Evolutionary conservation across 2,113 vertebrate species (phyloP).

Genomic region (Sinosuthora webbiana): DNA sequence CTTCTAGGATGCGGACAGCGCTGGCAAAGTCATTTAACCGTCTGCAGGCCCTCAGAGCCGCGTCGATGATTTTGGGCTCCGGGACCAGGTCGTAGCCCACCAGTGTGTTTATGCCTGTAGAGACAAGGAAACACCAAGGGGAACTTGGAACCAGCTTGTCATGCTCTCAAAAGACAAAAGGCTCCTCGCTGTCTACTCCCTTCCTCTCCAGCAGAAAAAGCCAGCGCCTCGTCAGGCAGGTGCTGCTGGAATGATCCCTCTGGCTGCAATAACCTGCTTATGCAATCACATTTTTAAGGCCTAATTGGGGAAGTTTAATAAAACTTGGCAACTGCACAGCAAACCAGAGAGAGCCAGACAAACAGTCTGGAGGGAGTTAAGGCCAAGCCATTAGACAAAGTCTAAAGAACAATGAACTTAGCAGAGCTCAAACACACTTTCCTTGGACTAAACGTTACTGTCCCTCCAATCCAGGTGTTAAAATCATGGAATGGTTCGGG

Average conservation of each 20-base stretch:
- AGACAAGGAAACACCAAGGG: background rate
- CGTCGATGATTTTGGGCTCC: slow-evolving; percentile 97
- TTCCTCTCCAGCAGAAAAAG: background rate
- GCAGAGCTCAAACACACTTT: background rate
- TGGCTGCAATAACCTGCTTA: background rate
- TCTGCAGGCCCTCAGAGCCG: slow-evolving; percentile 90
- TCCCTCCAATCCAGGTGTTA: background rate
- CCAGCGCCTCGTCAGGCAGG: background rate
- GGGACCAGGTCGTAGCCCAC: slow-evolving; percentile 95
- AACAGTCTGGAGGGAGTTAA: background rate
- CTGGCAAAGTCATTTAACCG: slow-evolving; percentile 94
- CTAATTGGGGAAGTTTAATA: background rate
- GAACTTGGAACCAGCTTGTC: background rate
- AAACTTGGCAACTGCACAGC: background rate
- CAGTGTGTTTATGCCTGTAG: slow-evolving; percentile 90
- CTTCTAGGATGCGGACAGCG: slow-evolving; percentile 93
- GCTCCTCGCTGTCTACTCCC: background rate
- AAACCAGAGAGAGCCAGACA: background rate
- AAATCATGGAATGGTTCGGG: background rate
- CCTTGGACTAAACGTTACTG: rapidly evolving
- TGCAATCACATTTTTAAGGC: background rate
- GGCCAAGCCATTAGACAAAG: background rate
- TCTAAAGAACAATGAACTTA: background rate
- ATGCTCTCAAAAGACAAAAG: background rate
- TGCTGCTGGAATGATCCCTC: background rate